Percentiles rank a stretch among this genome's conserved stretches.
phyloP scores from a whole-genome alignment of 2,113 vertebrate species.

The Mormyrus lacerda region DNA sequence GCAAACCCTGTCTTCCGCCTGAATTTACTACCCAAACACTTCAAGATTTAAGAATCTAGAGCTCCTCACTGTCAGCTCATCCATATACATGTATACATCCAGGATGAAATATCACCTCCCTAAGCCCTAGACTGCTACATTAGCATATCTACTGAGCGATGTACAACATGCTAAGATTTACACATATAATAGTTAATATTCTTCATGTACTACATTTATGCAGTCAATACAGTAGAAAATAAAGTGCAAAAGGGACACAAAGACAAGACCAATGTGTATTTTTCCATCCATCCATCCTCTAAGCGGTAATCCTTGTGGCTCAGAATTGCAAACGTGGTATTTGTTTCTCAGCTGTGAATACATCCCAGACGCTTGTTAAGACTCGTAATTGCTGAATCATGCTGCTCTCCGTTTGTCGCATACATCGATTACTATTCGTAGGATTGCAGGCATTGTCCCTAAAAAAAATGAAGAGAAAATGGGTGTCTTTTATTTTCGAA shows the following conservation, averaged over 20 bases:
- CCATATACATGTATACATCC: neutral
- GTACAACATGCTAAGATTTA: neutral
- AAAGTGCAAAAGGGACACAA: neutral
- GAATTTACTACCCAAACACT: neutral
- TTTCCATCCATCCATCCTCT: neutral
- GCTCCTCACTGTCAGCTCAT: neutral
- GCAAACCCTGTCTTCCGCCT: neutral
- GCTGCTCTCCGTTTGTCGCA: neutral
- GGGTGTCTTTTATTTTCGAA: neutral
- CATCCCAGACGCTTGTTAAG: neutral
- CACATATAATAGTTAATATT: neutral
- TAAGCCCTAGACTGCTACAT: neutral
- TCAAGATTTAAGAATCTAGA: neutral
- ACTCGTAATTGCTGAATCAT: neutral
- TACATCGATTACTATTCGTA: neutral
- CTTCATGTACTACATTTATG: neutral
- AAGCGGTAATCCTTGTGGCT: neutral
- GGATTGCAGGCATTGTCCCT: neutral
- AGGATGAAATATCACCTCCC: neutral
- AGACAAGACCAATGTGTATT: neutral
- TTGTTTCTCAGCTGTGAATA: neutral
- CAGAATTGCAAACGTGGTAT: neutral
- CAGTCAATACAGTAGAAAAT: neutral
- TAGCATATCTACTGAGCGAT: neutral
- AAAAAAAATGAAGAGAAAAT: neutral